Base-by-base conservation (phyloP, 2,797 vertebrate genomes). In the Epinephelus awoara region DNA sequence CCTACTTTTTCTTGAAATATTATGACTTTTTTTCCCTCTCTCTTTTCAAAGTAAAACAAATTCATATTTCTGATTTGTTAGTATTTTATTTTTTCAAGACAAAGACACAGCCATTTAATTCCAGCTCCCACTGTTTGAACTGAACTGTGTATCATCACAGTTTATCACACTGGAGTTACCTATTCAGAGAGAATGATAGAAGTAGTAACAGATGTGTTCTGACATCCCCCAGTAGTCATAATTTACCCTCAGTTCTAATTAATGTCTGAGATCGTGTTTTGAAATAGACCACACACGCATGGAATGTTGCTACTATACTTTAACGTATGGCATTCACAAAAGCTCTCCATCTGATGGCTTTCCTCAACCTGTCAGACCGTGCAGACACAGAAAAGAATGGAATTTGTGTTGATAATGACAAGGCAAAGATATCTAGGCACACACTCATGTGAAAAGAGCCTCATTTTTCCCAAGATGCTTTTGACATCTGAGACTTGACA, bases 401-500 rank as follows among this genome's bases (percentile, higher is more conserved):
- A 59, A 25, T 83, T 84, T 71, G 75, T 44, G 56, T 63, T 74
- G 63, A 46, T 88, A 93, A 93, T 91, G 76, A 92, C 72, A 89
- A 23, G 75, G 61, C 23, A 4, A 55, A 61, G 64, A 10, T 34
- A 50, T 78, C 10, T 23, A 12, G 0, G 54, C 44, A 75, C 72
- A 67, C 34, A 51, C 40, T 64, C 57, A 29, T 52, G 61, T 56
- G 40, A 25, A 75, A 44, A 55, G 19, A 68, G 52, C 34, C 71
- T 76, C 46, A 29, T 69, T 79, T 72, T 77, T 68, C 47, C 47
- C 44, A 54, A 71, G 17, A 77, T 61, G 44, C 61, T 64, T 27
- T 52, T 61, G 65, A 80, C 57, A 87, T 69, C 23, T 83, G 67
- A 84, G 65, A 62, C 13, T 2, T 70, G 61, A 81, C 59, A 58